Evolutionary conservation across 2,113 vertebrate genomes (phyloP), one percentile per base, ranked within the genome.

Genomic region (Thamnophis sirtalis): DNA sequence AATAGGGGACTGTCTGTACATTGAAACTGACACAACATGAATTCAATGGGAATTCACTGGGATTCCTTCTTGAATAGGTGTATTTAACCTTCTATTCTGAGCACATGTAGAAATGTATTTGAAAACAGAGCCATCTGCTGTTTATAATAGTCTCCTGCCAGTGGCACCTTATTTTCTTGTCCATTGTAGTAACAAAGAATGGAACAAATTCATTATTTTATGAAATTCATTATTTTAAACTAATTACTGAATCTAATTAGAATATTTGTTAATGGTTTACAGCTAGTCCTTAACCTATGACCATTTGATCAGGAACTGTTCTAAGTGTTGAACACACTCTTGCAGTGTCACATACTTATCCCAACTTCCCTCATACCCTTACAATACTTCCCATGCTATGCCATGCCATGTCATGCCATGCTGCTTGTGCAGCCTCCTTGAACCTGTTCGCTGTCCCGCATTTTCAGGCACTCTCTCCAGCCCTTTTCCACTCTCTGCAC

Each of bases 41-140:
- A 86, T 80, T 43, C 5, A 43, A 43, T 43, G 73, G 7, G 33
- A 80, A 80, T 80, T 80, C 73, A 38, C 5, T 38, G n/a, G 19
- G 15, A 38, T 38, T 38, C n/a, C 15, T 80, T 80, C 68, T 33
- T 73, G 63, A 73, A 73, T 73, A 68, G 11, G 28, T 73, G 19
- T 38, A 9, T 19, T 80, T 43, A 43, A 38, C 7, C 0, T 33
- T 5, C 3, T 33, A 5, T n/a, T 73, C 11, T 73, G 63, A n/a
- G 28, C 13, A 33, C n/a, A 48, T 84, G 5, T 33, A 6, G 0
- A 10, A 4, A 87, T 91, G n/a, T 50, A 84, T 86, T 15, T 88
- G 93, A 9, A 5, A 92, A 92, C 60, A 68, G 93, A 50, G 95
- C 94, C 95, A 92, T 84, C 95, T 96, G 87, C 84, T 91, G 94